Conservation (phyloP, 2,113 vertebrate genomes). For the Felis chaus region DNA sequence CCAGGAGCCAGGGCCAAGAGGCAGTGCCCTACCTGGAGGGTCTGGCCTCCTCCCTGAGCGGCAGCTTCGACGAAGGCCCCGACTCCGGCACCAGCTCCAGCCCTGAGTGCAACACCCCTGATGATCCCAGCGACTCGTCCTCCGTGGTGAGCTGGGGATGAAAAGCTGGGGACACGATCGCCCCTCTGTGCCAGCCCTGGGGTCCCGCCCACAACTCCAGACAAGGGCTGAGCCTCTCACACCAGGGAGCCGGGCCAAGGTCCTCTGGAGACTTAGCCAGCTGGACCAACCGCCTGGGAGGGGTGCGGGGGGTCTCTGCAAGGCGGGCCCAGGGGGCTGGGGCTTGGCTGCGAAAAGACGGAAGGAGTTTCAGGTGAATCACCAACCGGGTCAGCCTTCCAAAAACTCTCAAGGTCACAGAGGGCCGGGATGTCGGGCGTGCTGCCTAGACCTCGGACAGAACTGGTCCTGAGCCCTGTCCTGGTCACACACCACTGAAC, state of each 20-base stretch:
- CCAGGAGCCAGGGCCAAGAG: constrained; percentile 41
- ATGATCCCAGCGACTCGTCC: constrained; percentile 70
- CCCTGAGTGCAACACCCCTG: constrained; percentile 14
- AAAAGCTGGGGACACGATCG: not conserved
- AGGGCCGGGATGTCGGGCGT: not conserved
- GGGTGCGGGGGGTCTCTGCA: not conserved
- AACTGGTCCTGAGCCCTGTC: not conserved
- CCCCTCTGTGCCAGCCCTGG: not conserved
- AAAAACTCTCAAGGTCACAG: not conserved
- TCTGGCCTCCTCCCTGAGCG: constrained; percentile 48
- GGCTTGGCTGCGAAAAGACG: not conserved
- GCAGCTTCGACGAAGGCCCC: constrained; percentile 66
- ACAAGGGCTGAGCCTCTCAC: not conserved
- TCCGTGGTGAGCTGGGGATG: constrained; percentile 78
- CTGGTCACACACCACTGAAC: not conserved
- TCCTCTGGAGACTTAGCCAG: not conserved
- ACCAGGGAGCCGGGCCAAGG: not conserved
- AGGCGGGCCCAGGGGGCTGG: not conserved
- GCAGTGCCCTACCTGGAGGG: constrained; percentile 76
- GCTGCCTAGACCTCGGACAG: not conserved
- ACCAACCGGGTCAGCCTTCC: not conserved
- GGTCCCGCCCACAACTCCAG: not conserved
- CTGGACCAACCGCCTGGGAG: not conserved
- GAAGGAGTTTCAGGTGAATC: not conserved
- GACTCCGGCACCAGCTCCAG: constrained; percentile 63